phyloP scores from a whole-genome alignment of 1,140 invertebrate genomes.

The Halesus radiatus region DNA sequence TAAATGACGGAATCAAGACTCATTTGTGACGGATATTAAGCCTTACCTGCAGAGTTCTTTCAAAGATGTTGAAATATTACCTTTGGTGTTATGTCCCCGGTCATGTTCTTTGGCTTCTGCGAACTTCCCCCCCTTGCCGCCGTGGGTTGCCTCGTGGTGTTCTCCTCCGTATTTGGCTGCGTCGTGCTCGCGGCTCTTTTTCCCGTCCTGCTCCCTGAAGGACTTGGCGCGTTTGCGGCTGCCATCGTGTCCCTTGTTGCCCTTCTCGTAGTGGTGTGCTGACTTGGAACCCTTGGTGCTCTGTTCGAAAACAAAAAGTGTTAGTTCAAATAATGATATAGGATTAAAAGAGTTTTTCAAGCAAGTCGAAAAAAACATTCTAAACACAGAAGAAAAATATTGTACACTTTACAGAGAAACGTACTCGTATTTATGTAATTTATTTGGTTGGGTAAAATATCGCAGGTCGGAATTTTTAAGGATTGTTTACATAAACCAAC shows the following conservation, averaged over 20 bases:
- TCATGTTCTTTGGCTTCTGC: conserved; percentile 73
- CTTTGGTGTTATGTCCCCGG: conserved; percentile 74
- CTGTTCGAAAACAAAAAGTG: conserved; percentile 58
- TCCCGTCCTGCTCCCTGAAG: conserved; percentile 67
- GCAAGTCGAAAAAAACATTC: no score
- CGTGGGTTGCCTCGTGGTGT: conserved; percentile 68
- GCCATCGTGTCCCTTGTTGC: conserved; percentile 70
- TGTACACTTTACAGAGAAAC: no score
- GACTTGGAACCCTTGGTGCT: conserved; percentile 69
- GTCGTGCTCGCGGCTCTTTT: conserved; percentile 72
- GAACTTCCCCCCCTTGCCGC: conserved; percentile 69
- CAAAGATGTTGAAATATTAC: conserved; percentile 50
- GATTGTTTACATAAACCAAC: no score
- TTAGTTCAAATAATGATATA: background rate
- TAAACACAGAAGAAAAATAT: no score
- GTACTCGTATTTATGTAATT: background rate
- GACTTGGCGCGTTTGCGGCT: conserved; percentile 69
- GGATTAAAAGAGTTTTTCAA: no score
- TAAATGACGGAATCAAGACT: no score
- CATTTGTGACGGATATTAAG: no score
- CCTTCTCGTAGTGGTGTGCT: conserved; percentile 71
- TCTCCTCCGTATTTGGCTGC: conserved; percentile 66
- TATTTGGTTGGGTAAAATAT: background rate
- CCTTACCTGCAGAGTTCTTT: no score
- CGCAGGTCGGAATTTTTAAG: no score